Base-by-base conservation (phyloP, 2,888 invertebrate genomes). In the Epirrhoe tristata region DNA sequence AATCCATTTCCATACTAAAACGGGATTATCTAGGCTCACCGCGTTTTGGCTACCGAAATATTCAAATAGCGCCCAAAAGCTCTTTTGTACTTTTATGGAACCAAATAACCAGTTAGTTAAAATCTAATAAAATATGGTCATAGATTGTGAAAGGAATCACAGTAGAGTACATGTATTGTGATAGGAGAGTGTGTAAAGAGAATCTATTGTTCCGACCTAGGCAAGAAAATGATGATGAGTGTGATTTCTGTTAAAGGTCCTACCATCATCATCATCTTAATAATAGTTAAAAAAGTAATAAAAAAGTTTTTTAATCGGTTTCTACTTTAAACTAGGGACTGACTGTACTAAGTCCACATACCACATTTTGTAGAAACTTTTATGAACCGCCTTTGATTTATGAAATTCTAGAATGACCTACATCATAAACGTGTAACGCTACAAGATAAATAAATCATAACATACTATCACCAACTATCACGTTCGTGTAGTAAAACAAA, bases 361-460 rank as follows among this genome's bases (percentile, higher is more conserved):
- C 46, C 12, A 14, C 36, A 54, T 54, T 34, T 34, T 10, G 36
- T 14, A 34, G 54, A 54, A 54, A 36, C 8, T 36, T 43, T 51
- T 51, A 51, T 31, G 31, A 54, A 34, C 32, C 14, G 7, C 34
- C 8, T 52, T 52, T 51, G 14, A 48, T 67, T 62, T 61, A 58
- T 62, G 56, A 62, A 71, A 61, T 17, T 24, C 60, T 32, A 56
- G 48, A 48, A 51, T 55, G 69, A 72, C 70, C 70, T 67, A 67
- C 64, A 73, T 73, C 53, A 65, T 68, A 69, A 66, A 69, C 52
- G 66, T 61, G 69, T 69, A 67, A 66, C 66, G 54, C 62, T 48
- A 53, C 64, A 56, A 65, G 65, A 70, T 72, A 70, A 70, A 70
- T 66, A 63, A 60, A 54, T 57, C 63, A 50, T 69, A 61, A 67